These are phyloP conservation scores for Drosophila antonietae DNA, from an alignment of 2,888 invertebrate species.

Conservation along the genomic window DNA sequence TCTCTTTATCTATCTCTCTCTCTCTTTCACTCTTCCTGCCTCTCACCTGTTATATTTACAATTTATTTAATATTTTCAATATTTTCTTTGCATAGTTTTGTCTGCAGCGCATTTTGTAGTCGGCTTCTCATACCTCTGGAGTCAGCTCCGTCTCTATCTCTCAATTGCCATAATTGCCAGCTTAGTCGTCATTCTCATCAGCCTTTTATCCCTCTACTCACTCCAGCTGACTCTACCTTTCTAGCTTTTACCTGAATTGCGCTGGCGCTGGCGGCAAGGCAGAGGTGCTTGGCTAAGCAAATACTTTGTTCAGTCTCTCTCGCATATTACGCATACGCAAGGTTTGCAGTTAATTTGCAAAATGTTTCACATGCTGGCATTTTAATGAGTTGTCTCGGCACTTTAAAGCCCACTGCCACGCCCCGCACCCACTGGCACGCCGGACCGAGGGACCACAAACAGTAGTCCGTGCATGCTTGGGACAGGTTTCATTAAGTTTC, in stretches of 20 bases:
- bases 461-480: conserved; percentile 12
- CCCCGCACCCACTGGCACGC: background rate
- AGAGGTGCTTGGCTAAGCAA: conserved; percentile 49
- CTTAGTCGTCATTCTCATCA: conserved; percentile 53
- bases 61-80: background rate
- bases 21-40: too few species aligned
- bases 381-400: conserved; percentile 71
- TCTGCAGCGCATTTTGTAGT: conserved; percentile 24
- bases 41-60: too few species aligned
- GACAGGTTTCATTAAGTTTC: conserved; percentile 49
- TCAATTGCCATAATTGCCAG: conserved; percentile 54
- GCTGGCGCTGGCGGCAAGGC: too few species aligned
- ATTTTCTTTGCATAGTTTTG: background rate
- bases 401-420: conserved; percentile 33
- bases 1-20: too few species aligned
- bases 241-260: conserved; percentile 1
- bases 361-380: conserved; percentile 69
- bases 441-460: conserved; percentile 5
- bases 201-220: conserved; percentile 16
- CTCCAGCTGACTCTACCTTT: background rate
- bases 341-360: conserved; percentile 79
- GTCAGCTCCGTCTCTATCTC: background rate
- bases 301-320: conserved; percentile 62
- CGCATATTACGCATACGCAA: conserved; percentile 68
- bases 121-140: conserved; percentile 7